Evolutionary conservation across 2,797 vertebrate genomes (phyloP).

Genomic region (Sebastes glaucus): DNA sequence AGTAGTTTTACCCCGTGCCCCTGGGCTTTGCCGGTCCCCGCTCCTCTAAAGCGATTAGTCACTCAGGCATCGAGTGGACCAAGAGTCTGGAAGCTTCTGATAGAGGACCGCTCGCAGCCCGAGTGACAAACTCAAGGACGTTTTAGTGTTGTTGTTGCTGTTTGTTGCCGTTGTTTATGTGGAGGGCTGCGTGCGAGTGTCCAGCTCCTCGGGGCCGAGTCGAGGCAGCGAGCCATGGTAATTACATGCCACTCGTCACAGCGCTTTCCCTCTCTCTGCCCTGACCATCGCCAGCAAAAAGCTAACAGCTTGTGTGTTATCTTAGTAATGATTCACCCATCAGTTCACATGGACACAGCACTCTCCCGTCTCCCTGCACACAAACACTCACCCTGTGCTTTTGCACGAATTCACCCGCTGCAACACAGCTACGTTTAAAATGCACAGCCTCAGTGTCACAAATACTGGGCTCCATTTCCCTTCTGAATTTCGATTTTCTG

Average conservation of each 20-base stretch:
- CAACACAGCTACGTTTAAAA: conserved; percentile 45
- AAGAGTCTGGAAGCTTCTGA: conserved; percentile 73
- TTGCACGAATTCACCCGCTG: conserved; percentile 28
- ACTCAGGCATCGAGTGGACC: conserved; percentile 64
- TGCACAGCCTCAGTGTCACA: conserved; percentile 16
- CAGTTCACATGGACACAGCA: conserved; percentile 57
- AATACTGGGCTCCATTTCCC: conserved; percentile 33
- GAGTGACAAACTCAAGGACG: conserved; percentile 70
- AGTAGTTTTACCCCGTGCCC: conserved; percentile 46
- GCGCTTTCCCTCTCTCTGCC: conserved; percentile 42
- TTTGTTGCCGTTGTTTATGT: conserved; percentile 65
- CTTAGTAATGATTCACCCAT: conserved; percentile 71
- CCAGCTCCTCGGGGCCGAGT: conserved; percentile 57
- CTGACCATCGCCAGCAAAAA: conserved; percentile 50
- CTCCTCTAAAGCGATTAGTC: conserved; percentile 75
- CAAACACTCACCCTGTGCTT: conserved; percentile 27
- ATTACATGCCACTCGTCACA: conserved; percentile 69
- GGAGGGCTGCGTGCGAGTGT: conserved; percentile 54
- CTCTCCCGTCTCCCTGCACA: conserved; percentile 44
- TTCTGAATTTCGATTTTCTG: conserved; percentile 30
- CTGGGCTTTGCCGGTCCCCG: conserved; percentile 53
- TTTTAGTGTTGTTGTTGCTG: conserved; percentile 43
- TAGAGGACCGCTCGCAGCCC: conserved; percentile 63
- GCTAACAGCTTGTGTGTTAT: conserved; percentile 73
- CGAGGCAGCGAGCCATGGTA: conserved; percentile 63